A percentile compares a stretch with the other conserved stretches of the same genome.
phyloP scores from a whole-genome alignment of 2,113 vertebrate genomes.

The Ictalurus punctatus region DNA sequence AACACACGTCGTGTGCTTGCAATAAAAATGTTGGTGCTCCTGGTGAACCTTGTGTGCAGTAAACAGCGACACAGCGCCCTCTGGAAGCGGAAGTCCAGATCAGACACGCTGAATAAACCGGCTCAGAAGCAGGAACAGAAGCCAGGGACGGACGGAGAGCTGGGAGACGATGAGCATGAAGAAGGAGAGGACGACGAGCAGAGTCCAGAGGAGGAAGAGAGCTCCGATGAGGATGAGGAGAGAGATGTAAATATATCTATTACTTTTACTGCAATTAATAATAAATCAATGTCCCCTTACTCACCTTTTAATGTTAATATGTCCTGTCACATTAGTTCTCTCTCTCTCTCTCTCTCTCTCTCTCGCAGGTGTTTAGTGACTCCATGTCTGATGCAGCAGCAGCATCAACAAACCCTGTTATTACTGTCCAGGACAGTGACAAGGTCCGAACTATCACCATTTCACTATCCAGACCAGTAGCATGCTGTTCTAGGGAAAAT shows the following conservation, averaged over 20 bases:
- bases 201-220: conserved; percentile 53
- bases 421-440: conserved; percentile 65
- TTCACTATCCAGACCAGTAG: not conserved
- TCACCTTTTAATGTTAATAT: no score
- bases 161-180: conserved; percentile 32
- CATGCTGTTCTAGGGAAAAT: not conserved
- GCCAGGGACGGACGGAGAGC: conserved; percentile 29
- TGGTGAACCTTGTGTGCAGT: conserved; percentile 53
- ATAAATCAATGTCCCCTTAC: not conserved
- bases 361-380: conserved; percentile 65
- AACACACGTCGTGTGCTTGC: not conserved
- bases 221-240: conserved; percentile 50
- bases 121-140: conserved; percentile 20
- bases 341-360: not conserved
- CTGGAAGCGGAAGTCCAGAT: conserved; percentile 74
- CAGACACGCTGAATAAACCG: conserved; percentile 57
- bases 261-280: not conserved
- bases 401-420: conserved; percentile 44
- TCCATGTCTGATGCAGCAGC: not conserved
- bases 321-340: not conserved
- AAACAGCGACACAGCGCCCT: conserved; percentile 77
- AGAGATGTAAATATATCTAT: conserved; percentile 50
- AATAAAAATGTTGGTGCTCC: not conserved
- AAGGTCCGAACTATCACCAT: conserved; percentile 53
- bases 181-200: conserved; percentile 47